phyloP scores from a whole-genome alignment of 1,140 invertebrate genomes.

The Nylanderia fulva region DNA sequence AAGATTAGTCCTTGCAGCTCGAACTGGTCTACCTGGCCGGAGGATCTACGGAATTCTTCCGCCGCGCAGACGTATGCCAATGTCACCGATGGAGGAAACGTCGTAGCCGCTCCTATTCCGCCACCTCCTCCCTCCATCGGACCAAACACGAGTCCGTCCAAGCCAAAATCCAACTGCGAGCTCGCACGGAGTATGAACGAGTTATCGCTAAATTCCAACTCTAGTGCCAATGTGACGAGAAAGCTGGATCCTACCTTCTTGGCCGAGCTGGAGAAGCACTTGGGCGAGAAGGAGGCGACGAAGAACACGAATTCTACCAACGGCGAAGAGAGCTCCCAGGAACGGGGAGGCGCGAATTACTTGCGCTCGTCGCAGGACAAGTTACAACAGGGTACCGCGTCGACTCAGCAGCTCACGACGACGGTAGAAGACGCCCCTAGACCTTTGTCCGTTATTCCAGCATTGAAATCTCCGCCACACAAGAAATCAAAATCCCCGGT shows the following conservation, averaged over 20 bases:
- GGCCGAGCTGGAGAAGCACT: slow-evolving; percentile 88
- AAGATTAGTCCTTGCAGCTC: slow-evolving; percentile 67
- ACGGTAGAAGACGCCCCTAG: neutral
- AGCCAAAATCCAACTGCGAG: slow-evolving; percentile 80
- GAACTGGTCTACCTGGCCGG: slow-evolving; percentile 78
- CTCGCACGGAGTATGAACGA: slow-evolving; percentile 80
- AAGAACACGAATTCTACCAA: slow-evolving; percentile 83
- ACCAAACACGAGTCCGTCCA: slow-evolving; percentile 79
- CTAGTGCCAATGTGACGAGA: slow-evolving; percentile 70
- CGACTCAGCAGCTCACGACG: slow-evolving; percentile 33
- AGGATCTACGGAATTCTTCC: slow-evolving; percentile 74
- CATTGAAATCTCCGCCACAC: slow-evolving; percentile 84
- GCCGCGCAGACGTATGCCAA: slow-evolving; percentile 77
- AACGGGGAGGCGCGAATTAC: slow-evolving; percentile 7
- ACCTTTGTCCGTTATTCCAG: slow-evolving; percentile 75
- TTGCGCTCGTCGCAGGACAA: slow-evolving; percentile 63
- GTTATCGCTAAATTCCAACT: slow-evolving; percentile 74
- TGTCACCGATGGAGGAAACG: slow-evolving; percentile 62
- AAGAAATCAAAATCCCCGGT: slow-evolving; percentile 80
- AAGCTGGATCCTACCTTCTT: slow-evolving; percentile 88
- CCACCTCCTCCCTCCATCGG: slow-evolving; percentile 71
- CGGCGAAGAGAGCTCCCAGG: neutral
- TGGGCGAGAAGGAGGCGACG: slow-evolving; percentile 86
- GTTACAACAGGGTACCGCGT: slow-evolving; percentile 74
- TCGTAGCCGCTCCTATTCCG: slow-evolving; percentile 3